A percentile compares a stretch with the other conserved stretches of the same genome.
phyloP scores from a whole-genome alignment of 2,888 invertebrate species.

The Phalera bucephala region DNA sequence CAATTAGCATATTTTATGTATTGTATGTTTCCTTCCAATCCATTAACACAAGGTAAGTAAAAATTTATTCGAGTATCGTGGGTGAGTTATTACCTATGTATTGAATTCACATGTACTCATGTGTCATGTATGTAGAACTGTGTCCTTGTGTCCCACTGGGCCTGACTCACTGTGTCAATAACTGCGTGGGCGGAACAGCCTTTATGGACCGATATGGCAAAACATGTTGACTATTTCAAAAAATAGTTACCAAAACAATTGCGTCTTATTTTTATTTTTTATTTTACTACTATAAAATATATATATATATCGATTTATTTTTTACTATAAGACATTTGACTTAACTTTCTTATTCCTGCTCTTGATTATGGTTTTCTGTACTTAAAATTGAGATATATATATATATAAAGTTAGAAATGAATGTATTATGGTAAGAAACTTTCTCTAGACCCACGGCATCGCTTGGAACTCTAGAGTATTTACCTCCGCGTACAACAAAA shows the following conservation, averaged over 20 bases:
- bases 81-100: conserved; percentile 54
- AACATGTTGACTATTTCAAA: conserved; percentile 32
- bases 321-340: no score
- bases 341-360: no score
- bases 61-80: conserved; percentile 37
- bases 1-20: not conserved
- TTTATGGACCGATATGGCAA: conserved; percentile 56
- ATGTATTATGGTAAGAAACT: conserved; percentile 43
- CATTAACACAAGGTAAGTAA: conserved; percentile 24
- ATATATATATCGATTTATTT: no score
- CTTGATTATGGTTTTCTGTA: no score
- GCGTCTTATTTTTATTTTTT: not conserved
- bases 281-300: no score
- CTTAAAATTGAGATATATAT: no score
- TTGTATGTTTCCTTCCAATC: conserved; percentile 22
- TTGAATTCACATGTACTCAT: conserved; percentile 64
- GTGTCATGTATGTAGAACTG: conserved; percentile 12
- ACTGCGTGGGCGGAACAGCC: conserved; percentile 71
- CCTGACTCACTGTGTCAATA: conserved; percentile 77
- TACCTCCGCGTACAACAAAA: conserved; percentile 47
- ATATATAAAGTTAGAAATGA: conserved; percentile 23
- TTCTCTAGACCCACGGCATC: conserved; percentile 49
- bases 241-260: conserved; percentile 5
- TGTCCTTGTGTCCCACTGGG: conserved; percentile 69
- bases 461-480: conserved; percentile 37